phyloP scores from a whole-genome alignment of 1,140 invertebrate species.

The Battus philenor region DNA sequence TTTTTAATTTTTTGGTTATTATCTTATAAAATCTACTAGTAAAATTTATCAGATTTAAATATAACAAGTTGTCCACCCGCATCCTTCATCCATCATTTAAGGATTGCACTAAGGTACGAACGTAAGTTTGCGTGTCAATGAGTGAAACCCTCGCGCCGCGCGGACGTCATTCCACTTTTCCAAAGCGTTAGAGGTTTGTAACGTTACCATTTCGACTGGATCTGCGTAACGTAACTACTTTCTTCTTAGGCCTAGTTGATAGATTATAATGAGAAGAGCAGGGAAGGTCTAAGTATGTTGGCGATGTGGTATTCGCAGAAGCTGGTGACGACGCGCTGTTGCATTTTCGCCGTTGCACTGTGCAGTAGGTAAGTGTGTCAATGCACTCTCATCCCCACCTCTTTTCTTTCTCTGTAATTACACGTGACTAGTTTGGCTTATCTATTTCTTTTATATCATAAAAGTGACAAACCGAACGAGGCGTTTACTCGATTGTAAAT shows the following conservation, averaged over 20 bases:
- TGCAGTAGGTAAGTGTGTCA: conserved; percentile 70
- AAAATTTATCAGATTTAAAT: too few species aligned
- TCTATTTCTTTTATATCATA: conserved; percentile 51
- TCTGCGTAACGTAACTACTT: conserved; percentile 24
- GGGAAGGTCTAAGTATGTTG: conserved; percentile 39
- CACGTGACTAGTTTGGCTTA: conserved; percentile 56
- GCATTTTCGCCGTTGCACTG: conserved; percentile 66
- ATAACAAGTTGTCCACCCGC: too few species aligned
- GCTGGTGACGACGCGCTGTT: conserved; percentile 46
- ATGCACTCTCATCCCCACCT: conserved; percentile 63
- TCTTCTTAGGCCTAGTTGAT: conserved; percentile 19
- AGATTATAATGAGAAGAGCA: conserved; percentile 18
- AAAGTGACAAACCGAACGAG: too few species aligned
- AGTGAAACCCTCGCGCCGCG: conserved; percentile 64
- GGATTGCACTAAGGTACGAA: too few species aligned
- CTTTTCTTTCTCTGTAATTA: conserved; percentile 49
- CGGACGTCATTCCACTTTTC: conserved; percentile 73
- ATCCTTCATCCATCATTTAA: too few species aligned
- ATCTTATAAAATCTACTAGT: too few species aligned
- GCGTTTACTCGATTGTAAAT: too few species aligned
- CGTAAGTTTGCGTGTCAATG: conserved; percentile 54
- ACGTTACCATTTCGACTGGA: conserved; percentile 39
- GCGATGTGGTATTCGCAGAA: conserved; percentile 43
- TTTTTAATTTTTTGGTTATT: too few species aligned
- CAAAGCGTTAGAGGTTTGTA: conserved; percentile 59